Evolutionary conservation across 2,888 invertebrate species (phyloP), one percentile per base, ranked within the genome.

Genomic region (Megaustenia siamemsis): DNA sequence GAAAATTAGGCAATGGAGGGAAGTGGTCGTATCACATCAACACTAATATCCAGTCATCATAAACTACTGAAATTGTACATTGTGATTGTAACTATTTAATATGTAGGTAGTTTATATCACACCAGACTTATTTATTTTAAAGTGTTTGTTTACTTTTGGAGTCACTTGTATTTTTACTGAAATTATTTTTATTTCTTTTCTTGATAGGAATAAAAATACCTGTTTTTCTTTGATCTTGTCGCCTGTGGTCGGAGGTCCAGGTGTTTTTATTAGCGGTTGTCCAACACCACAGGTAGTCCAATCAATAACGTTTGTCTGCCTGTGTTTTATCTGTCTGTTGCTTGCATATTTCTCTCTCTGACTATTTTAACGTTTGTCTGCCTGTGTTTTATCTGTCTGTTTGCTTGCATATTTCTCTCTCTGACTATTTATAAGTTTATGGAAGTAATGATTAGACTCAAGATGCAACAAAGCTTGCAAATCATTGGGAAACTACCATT

Each of bases 221-320:
- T 94, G 53, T 89, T 93, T 90, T 98, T 97, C 94, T 98, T 98
- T 93, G 96, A 98, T 94, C 90, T 95, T 83, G 95, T 96, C 0
- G 95, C 96, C 93, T 98, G 98, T 94, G 95, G 97, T 40, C 88
- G 90, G 73, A 89, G 95, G 95, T 76, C 96, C 96, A 0, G 94
- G 95, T 0, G 96, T 96, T 28, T 95, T 97, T 1, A 95, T 96
- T 69, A 95, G 95, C 10, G 96, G 97, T 0, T 98, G 98, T 92
- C 95, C 96, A 5, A 98, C 98, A 4, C 96, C 96, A 5, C 97
- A 98, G 95, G 97, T 96, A 53, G 21, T 18, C 56, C 5, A 56
- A 21, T 53, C 21, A 18, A 10, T 18, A 60, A 60, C 8, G n/a
- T 24, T n/a, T n/a, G n/a, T n/a, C 28, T 43, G 38, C n/a, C 10